Evolutionary conservation across 1,140 invertebrate species (phyloP).

Genomic region (Drosophila cardini): DNA sequence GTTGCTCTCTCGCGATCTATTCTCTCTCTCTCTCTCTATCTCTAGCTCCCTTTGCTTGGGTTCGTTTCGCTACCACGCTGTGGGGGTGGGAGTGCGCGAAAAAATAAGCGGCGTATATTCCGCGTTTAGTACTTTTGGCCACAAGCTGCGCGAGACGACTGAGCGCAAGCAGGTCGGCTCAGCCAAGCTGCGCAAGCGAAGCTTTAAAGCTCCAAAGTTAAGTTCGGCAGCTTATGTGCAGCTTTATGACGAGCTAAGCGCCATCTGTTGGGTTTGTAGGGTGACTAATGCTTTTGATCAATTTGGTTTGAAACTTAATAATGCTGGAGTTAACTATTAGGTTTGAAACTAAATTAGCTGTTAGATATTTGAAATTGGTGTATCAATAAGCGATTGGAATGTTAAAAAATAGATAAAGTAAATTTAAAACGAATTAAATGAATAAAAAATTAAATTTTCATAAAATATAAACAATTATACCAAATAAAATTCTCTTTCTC

Average conservation of each 20-base stretch:
- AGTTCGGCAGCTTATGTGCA: neutral
- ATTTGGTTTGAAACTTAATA: constrained; percentile 17
- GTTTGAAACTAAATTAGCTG: neutral
- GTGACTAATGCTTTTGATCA: constrained; percentile 11
- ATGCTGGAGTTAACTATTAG: neutral
- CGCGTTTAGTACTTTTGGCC: constrained; percentile 55
- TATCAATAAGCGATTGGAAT: too few species aligned
- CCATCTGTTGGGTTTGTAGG: constrained; percentile 4
- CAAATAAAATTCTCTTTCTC: too few species aligned
- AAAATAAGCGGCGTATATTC: constrained; percentile 51
- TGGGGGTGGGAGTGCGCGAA: constrained; percentile 40
- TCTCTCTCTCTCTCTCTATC: constrained; percentile 43
- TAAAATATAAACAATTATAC: too few species aligned
- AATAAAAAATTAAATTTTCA: too few species aligned
- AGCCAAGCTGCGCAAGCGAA: constrained; percentile 29
- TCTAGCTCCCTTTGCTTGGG: neutral
- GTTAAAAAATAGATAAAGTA: too few species aligned
- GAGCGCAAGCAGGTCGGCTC: constrained; percentile 29
- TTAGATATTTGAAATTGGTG: neutral
- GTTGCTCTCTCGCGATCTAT: constrained; percentile 35
- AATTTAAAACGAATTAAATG: too few species aligned
- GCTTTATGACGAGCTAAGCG: constrained; percentile 13
- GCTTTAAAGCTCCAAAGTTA: constrained; percentile 21
- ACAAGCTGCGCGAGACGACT: constrained; percentile 72
- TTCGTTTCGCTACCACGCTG: constrained; percentile 21